Evolutionary conservation across 1,140 invertebrate species (phyloP).

Genomic region (Heliconius eleuchia): DNA sequence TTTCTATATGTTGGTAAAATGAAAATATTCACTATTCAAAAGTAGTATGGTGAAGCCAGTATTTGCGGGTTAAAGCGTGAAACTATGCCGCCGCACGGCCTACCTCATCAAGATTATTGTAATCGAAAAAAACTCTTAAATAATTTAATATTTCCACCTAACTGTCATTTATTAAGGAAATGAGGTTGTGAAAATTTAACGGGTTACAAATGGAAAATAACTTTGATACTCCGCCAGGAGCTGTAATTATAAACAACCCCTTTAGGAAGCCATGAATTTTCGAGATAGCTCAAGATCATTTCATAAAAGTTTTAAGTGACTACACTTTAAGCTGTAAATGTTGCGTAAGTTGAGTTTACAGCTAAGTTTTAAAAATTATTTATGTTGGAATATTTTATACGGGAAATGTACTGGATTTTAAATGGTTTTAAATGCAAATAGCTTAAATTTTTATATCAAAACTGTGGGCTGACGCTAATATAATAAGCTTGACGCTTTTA

Average conservation of each 20-base stretch:
- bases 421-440: not conserved
- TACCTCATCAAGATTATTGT: no score
- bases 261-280: constrained; percentile 29
- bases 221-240: not conserved
- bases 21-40: not conserved
- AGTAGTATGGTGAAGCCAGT: no score
- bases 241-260: constrained; percentile 19
- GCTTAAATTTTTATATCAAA: not conserved
- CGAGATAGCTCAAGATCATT: constrained; percentile 26
- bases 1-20: not conserved
- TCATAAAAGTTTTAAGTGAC: constrained; percentile 24
- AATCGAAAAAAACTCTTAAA: no score
- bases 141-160: not conserved
- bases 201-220: constrained; percentile 8
- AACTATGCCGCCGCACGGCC: no score
- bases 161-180: constrained; percentile 6
- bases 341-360: constrained; percentile 17
- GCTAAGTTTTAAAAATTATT: constrained; percentile 10
- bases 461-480: no score
- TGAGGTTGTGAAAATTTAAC: constrained; percentile 6
- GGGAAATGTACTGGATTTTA: not conserved
- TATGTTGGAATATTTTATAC: constrained; percentile 3
- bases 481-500: no score
- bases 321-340: constrained; percentile 19
- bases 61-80: no score